Evolutionary conservation across 2,888 invertebrate species (phyloP), one percentile per base, ranked within the genome.

Genomic region (Drosophila hamatofila): DNA sequence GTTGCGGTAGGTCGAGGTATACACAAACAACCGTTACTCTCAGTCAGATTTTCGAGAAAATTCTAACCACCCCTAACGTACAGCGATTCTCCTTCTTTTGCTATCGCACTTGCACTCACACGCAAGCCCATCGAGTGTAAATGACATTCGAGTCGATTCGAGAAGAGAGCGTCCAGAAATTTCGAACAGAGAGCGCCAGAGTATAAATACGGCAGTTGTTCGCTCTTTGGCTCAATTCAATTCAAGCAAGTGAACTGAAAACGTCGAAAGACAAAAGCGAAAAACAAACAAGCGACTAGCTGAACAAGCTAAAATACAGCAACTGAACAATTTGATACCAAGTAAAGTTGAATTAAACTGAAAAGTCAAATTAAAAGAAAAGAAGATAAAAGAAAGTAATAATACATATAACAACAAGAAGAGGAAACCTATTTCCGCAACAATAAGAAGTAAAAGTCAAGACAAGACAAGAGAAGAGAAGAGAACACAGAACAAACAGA

Each of bases 181-280:
- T 35, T 35, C 35, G 35, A 35, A 35, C 5, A 35, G 16, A 16
- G 35, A 35, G 35, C 16, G 35, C 16, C 35, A 2, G 35, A 6
- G 84, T 85, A 85, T 85, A 85, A 85, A 85, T 86, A 83, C 55
- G 48, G 60, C 42, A 35, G 59, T 9, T 41, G 48, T n/a, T 76
- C 61, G 44, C 76, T 72, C 70, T 61, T 67, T 16, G 63, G n/a
- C 42, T 39, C 85, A 84, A 48, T 81, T 80, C 44, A 83, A 79
- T 49, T 75, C 68, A 75, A 88, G 23, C 72, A 88, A 83, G 68
- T 78, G 44, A 88, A 72, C 69, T 71, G 72, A 79, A 52, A 69
- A 71, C 75, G 70, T 74, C 74, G 69, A 61, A 48, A 66, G 56
- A 46, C 21, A 30, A 37, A 56, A 51, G 41, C 35, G 39, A 49